Conservation (phyloP, 2,888 invertebrate genomes). For the Tridacna crocea region DNA sequence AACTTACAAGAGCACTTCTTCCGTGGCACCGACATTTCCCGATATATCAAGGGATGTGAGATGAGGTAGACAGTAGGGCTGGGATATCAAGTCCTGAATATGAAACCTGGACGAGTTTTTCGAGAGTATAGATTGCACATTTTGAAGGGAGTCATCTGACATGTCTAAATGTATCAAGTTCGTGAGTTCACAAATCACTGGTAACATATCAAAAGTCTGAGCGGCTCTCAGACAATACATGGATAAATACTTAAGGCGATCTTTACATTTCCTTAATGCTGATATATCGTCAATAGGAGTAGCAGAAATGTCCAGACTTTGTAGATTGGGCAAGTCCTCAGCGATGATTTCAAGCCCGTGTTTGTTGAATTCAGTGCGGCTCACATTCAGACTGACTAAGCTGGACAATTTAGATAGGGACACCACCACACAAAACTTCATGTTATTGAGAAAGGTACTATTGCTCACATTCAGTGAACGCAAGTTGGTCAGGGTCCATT, state of each 20-base stretch:
- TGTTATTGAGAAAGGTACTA: conserved; percentile 87
- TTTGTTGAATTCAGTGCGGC: conserved; percentile 89
- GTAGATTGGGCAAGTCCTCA: conserved; percentile 88
- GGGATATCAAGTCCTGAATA: conserved; percentile 76
- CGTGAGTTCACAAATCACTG: conserved; percentile 86
- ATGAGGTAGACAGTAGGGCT: conserved; percentile 85
- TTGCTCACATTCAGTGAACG: conserved; percentile 87
- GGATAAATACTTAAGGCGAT: conserved; percentile 87
- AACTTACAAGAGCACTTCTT: conserved; percentile 84
- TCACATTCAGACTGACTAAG: conserved; percentile 87
- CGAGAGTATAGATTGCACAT: conserved; percentile 85
- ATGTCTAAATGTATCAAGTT: conserved; percentile 87
- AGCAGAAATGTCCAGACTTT: conserved; percentile 88
- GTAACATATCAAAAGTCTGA: conserved; percentile 83
- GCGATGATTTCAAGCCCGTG: conserved; percentile 88
- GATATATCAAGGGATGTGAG: conserved; percentile 88
- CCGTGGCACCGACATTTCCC: conserved; percentile 86
- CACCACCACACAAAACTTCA: conserved; percentile 87
- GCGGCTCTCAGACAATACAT: conserved; percentile 87
- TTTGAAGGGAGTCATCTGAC: conserved; percentile 86
- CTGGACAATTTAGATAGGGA: conserved; percentile 87
- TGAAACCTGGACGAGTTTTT: conserved; percentile 82
- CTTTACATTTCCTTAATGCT: conserved; percentile 86
- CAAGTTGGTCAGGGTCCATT: conserved; percentile 88
- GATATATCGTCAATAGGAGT: conserved; percentile 88